These are phyloP conservation scores for Scaptomyza tumidula DNA, from an alignment of 2,888 invertebrate genomes.

Conservation along the genomic window DNA sequence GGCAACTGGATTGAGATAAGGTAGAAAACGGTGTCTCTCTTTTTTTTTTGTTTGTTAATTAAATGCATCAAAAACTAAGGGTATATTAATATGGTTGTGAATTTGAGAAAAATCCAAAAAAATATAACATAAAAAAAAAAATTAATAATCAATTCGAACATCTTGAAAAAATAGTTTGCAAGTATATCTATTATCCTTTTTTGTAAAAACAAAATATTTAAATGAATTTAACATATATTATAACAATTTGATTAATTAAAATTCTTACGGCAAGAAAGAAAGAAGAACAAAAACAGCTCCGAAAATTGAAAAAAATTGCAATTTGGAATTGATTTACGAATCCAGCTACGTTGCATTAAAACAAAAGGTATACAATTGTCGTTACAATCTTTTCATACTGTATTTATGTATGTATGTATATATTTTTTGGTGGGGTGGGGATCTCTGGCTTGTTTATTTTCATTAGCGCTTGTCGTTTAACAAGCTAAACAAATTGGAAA, in stretches of 20 bases:
- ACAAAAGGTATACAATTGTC: background rate
- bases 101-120: background rate
- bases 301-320: no score
- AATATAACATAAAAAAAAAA: background rate
- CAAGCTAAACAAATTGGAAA: constrained; percentile 70
- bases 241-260: no score
- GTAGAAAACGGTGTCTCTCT: constrained; percentile 7
- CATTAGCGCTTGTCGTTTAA: constrained; percentile 64
- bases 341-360: background rate
- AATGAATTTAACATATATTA: no score
- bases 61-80: background rate
- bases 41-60: no score
- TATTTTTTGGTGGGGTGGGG: background rate
- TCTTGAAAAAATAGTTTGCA: no score
- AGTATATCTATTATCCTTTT: no score
- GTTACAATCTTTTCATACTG: background rate
- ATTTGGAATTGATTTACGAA: no score
- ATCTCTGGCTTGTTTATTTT: constrained; percentile 42
- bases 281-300: no score
- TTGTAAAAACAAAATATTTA: no score
- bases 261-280: no score
- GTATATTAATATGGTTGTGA: background rate
- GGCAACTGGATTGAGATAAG: constrained; percentile 38
- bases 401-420: background rate
- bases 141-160: no score